Evolutionary conservation across 2,113 vertebrate species (phyloP).

Genomic region (Anoura caudifer): DNA sequence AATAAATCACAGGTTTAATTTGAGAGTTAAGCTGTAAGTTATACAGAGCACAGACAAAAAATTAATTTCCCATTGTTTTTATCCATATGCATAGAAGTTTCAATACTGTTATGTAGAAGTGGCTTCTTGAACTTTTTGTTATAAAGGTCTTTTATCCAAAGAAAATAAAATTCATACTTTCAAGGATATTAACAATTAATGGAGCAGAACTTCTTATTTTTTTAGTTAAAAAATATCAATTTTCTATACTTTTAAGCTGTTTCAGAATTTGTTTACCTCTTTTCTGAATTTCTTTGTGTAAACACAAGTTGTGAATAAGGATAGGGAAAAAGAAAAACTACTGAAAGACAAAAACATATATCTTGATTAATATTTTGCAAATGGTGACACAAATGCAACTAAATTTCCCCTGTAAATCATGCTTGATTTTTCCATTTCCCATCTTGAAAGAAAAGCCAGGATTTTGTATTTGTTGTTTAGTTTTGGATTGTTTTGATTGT

Average conservation of each 20-base stretch:
- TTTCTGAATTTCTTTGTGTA: not conserved
- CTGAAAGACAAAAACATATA: not conserved
- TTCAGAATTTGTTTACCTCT: not conserved
- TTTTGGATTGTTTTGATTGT: no score
- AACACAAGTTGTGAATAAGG: not conserved
- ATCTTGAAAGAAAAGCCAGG: not conserved
- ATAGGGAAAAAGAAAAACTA: not conserved
- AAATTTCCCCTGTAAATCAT: not conserved
- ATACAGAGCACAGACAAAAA: not conserved
- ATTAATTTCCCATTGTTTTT: not conserved
- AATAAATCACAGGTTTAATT: not conserved
- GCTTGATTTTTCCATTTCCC: not conserved
- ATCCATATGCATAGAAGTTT: not conserved
- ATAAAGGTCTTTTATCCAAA: not conserved
- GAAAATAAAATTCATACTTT: constrained; percentile 6
- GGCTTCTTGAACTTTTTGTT: not conserved
- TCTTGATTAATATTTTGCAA: not conserved
- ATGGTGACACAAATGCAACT: not conserved
- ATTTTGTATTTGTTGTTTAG: not conserved
- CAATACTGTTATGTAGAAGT: not conserved
- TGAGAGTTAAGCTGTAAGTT: not conserved
- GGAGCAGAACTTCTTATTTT: not conserved
- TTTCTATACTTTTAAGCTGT: not conserved
- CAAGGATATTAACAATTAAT: not conserved
- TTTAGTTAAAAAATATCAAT: not conserved